Evolutionary conservation across 2,888 invertebrate species (phyloP).

Genomic region (Sesamia inferens): DNA sequence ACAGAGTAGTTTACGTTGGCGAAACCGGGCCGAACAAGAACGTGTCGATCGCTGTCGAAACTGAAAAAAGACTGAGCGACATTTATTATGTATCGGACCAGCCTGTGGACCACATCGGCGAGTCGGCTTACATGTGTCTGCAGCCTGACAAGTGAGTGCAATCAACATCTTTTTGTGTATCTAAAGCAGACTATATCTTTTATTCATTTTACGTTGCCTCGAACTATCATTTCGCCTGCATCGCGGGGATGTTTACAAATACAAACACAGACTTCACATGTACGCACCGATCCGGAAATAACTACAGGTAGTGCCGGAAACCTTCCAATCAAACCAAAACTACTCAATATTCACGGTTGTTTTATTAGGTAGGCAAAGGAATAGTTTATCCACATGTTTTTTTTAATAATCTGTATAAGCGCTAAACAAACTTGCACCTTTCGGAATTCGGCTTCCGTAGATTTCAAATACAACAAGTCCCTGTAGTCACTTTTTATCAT

Average conservation of each 20-base stretch:
- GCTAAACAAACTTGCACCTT: no score
- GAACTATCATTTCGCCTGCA: neutral
- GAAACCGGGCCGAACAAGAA: constrained; percentile 84
- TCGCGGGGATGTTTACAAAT: neutral
- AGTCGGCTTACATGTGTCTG: constrained; percentile 91
- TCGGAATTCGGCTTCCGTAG: no score
- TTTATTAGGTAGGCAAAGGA: neutral
- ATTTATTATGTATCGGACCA: constrained; percentile 89
- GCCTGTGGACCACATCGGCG: constrained; percentile 85
- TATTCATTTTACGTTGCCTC: neutral
- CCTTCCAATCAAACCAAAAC: neutral
- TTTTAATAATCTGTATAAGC: no score
- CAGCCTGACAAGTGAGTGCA: constrained; percentile 88
- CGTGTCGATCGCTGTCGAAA: constrained; percentile 83
- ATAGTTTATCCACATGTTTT: neutral
- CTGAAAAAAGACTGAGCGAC: constrained; percentile 85
- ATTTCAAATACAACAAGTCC: neutral
- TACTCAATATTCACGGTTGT: neutral
- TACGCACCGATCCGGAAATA: neutral
- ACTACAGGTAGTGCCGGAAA: neutral
- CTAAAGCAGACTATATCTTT: neutral
- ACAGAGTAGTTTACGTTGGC: constrained; percentile 84
- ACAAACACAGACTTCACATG: neutral
- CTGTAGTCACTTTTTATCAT: neutral
- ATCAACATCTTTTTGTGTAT: neutral